Evolutionary conservation across 2,888 invertebrate genomes (phyloP), one percentile per base, ranked within the genome.

Genomic region (Parapristionchus giblindavisi): DNA sequence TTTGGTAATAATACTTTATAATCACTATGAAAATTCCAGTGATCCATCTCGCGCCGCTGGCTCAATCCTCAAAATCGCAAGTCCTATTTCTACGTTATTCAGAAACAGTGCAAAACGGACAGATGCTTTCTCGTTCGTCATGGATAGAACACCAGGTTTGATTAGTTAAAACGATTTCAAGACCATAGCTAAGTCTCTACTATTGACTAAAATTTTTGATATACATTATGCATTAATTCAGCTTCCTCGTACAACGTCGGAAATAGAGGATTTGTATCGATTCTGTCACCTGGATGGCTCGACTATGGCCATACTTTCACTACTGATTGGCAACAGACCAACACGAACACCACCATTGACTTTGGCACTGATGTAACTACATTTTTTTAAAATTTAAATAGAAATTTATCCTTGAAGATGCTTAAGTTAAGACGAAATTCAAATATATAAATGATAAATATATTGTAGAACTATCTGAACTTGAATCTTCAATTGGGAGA

Each of bases 261-360:
- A 43, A 40, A n/a, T 43, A 40, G 3, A 27, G 0, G 2, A 43
- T 40, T 43, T 0, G 14, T 24, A 29, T 27, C 63, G 29, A 43
- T 29, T 14, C 5, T 65, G 3, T 65, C 63, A 8, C 63, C 63
- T 21, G 63, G 43, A 17, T 65, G 63, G 63, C 40, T 65, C 21
- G 43, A 65, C 17, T 65, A 40, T 17, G 43, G 43, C n/a, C 63
- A 65, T 3, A 43, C 63, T 32, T 65, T 65, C 43, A 40, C 63
- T 1, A 43, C 40, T 43, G 63, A 65, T 1, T 65, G n/a, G n/a
- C n/a, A n/a, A n/a, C n/a, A n/a, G n/a, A n/a, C n/a, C n/a, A n/a
- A n/a, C n/a, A n/a, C n/a, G n/a, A n/a, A n/a, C n/a, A n/a, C n/a
- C n/a, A n/a, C n/a, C n/a, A n/a, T n/a, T n/a, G n/a, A n/a, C n/a